Evolutionary conservation across 2,797 vertebrate genomes (phyloP), one percentile per base, ranked within the genome.

Genomic region (Crocidura indochinensis): DNA sequence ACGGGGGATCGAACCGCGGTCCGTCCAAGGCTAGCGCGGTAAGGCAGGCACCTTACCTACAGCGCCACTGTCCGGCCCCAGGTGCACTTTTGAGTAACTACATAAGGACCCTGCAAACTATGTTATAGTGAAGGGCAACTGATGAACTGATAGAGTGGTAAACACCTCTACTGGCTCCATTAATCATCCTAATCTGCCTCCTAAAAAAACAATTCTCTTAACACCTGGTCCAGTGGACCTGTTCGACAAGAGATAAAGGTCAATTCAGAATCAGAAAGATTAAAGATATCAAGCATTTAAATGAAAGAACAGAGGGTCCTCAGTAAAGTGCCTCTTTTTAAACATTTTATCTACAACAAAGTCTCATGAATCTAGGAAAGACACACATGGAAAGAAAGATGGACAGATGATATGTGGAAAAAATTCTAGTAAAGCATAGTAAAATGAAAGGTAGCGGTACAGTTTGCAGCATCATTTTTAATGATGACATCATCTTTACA

Each of bases 321-420:
- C 31, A 20, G 49, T 72, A 82, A 92, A 87, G 75, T 11, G 64
- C 29, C 73, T 67, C 14, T 80, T 84, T 62, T 75, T 46, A 88
- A 47, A 79, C 87, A 86, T 67, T 82, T 79, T 62, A 83, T 80
- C 56, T 73, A 74, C 56, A 20, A 80, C 76, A 85, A 84, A 93
- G 24, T 20, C 56, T 51, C 17, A 73, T 62, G 88, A 85, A 83
- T 82, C 49, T 71, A 79, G 6, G 44, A 56, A 29, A 2, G 0
- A 60, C 17, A 60, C 14, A 51, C 51, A 51, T 20, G 22, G 15
- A 60, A 17, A 60, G 8, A 60, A 60, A 20, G 56, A 60, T 19
- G 19, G 56, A 60, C 19, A 60, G 56, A 60, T 17, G 20, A 60
- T 60, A 60, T 60, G 17, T 60, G 56, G 56, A 15, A 60, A 60